Conservation (phyloP, 2,797 vertebrate genomes). For the Diplodus puntazzo region DNA sequence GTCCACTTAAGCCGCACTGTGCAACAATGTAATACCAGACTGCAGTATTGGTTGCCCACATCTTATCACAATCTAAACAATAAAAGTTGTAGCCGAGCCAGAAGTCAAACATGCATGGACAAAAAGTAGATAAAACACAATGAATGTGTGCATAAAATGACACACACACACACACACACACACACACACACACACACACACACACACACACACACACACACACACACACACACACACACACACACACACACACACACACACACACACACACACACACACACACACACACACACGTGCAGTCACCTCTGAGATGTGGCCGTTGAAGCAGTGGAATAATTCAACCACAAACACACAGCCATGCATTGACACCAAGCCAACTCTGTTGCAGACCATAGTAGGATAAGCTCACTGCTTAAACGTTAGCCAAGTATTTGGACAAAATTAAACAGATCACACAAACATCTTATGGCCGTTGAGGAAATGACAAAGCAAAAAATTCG, state of each 20-base stretch:
- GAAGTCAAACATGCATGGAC: constrained; percentile 55
- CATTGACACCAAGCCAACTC: constrained; percentile 11
- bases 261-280: constrained; percentile 30
- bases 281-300: constrained; percentile 11
- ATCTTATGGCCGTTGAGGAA: constrained; percentile 42
- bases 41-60: constrained; percentile 62
- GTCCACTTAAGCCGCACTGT: constrained; percentile 63
- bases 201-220: constrained; percentile 42
- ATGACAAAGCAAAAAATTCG: constrained; percentile 51
- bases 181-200: constrained; percentile 34
- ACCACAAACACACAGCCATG: constrained; percentile 23
- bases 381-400: constrained; percentile 55
- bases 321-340: constrained; percentile 50
- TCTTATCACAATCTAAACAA: constrained; percentile 75
- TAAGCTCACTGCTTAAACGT: constrained; percentile 41
- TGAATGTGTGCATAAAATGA: constrained; percentile 11
- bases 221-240: constrained; percentile 35
- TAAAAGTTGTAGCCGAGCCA: constrained; percentile 43
- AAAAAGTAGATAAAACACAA: constrained; percentile 37
- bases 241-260: constrained; percentile 12
- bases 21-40: constrained; percentile 63
- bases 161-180: constrained; percentile 41
- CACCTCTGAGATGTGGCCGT: constrained; percentile 33
- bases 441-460: constrained; percentile 47
- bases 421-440: constrained; percentile 55